Conservation (phyloP, 2,888 invertebrate genomes). For the Catotricha subobsoleta region DNA sequence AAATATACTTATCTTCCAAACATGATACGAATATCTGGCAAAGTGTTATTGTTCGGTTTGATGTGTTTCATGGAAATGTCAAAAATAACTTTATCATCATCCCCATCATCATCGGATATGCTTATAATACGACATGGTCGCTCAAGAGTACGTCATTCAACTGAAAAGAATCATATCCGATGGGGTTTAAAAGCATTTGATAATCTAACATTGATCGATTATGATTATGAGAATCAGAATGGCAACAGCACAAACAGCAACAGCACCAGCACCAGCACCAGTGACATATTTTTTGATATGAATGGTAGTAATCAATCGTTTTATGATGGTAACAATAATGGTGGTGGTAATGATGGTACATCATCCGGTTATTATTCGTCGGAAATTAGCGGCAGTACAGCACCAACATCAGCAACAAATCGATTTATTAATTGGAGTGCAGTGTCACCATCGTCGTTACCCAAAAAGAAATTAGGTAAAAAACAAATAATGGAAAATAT, state of each 20-base stretch:
- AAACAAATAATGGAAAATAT: slow-evolving; percentile 29
- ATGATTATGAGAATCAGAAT: slow-evolving; percentile 10
- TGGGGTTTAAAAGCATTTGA: slow-evolving; percentile 17
- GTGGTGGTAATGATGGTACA: slow-evolving; percentile 6
- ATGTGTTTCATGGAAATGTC: slow-evolving; percentile 2
- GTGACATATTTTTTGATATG: slow-evolving; percentile 6
- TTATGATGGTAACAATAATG: slow-evolving; percentile 3
- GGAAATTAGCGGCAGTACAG: slow-evolving; percentile 2
- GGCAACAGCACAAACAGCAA: too few species aligned
- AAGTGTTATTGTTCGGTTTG: too few species aligned
- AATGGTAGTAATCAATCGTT: slow-evolving; percentile 12
- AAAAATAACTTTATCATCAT: background rate
- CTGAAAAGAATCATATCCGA: slow-evolving; percentile 20
- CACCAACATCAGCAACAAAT: background rate
- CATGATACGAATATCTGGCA: too few species aligned
- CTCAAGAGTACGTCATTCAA: slow-evolving; percentile 32
- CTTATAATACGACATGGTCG: slow-evolving; percentile 38
- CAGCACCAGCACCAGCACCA: slow-evolving; percentile 12
- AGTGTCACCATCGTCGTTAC: background rate
- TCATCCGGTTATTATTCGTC: background rate
- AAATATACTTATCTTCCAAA: too few species aligned
- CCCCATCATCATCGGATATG: slow-evolving; percentile 20
- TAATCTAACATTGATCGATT: slow-evolving; percentile 15
- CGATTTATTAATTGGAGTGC: background rate
- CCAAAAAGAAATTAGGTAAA: slow-evolving; percentile 22